Base-by-base conservation (phyloP, 2,113 vertebrate species). In the Myanophis thanlyinensis region DNA sequence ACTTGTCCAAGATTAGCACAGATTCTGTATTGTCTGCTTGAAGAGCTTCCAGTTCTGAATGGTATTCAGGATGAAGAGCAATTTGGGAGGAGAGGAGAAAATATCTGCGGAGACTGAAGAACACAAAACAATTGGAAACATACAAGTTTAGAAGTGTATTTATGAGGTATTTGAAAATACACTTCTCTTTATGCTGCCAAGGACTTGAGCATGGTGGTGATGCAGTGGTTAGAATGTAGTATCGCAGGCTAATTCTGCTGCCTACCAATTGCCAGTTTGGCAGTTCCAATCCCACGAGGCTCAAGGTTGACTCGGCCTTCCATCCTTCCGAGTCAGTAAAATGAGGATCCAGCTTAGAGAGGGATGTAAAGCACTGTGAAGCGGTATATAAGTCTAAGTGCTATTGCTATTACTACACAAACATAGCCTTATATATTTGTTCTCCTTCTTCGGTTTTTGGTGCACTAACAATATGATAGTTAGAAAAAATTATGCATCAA, bases 81-180 rank as follows among this genome's bases (percentile, higher is more conserved):
- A 98, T 98, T 95, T 99, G 99, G 56, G 99, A 98, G 0, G 99
- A 99, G 87, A 99, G 96, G 85, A 99, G 98, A 95, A 99, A 99
- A 97, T 98, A 99, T 59, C 95, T 98, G 88, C 99, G 97, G 0
- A 98, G 98, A 23, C 99, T 99, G 56, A 11, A 54, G 91, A 90
- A 90, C 0, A 89, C 0, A 95, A 90, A 88, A 94, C 87, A 85
- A 52, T 46, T 2, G 73, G 95, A 59, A 95, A 23, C 46, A 2
- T 46, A 35, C 89, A 89, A 62, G 67, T 56, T 54, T 18, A 5
- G 13, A 25, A 67, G 4, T 5, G 51, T 8, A 0, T 9, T 87
- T 89, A 85, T 88, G 87, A 89, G 20, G 80, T 12, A 90, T 62
- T 91, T 2, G 15, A 89, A 6, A 91, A 89, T 3, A 20, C 1